These are phyloP conservation scores for Carduelis carduelis DNA, from an alignment of 2,797 vertebrate genomes.

Conservation along the genomic window DNA sequence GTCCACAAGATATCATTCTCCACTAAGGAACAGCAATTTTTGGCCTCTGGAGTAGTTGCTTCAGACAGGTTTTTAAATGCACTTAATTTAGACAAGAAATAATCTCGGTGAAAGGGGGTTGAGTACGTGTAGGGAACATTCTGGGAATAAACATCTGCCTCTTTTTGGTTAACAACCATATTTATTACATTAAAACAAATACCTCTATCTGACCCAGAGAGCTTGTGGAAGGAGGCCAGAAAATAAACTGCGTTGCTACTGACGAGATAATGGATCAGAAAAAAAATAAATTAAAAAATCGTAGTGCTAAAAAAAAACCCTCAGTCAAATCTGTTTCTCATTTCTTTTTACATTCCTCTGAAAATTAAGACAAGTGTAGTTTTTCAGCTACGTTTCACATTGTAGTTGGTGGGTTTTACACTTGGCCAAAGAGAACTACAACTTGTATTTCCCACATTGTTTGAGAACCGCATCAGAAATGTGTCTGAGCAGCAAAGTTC, in stretches of 20 bases:
- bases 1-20: neutral
- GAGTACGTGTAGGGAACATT: neutral
- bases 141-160: conserved; percentile 16
- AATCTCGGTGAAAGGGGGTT: neutral
- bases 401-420: neutral
- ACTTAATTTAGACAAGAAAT: conserved; percentile 18
- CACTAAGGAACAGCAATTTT: neutral
- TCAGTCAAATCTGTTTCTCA: conserved; percentile 1
- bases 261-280: neutral
- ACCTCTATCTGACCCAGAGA: conserved; percentile 1
- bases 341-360: neutral
- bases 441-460: neutral
- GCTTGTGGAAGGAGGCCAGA: conserved; percentile 28
- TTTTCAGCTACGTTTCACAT: neutral
- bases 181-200: conserved; percentile 56
- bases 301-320: neutral
- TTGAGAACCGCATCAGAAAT: neutral
- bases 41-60: neutral
- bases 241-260: conserved; percentile 39
- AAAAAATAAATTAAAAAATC: neutral
- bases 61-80: neutral
- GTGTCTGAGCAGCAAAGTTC: neutral
- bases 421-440: neutral
- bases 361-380: conserved; percentile 17
- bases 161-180: neutral